Base-by-base conservation (phyloP, 2,888 invertebrate species). In the Malthinus seriepunctatus region DNA sequence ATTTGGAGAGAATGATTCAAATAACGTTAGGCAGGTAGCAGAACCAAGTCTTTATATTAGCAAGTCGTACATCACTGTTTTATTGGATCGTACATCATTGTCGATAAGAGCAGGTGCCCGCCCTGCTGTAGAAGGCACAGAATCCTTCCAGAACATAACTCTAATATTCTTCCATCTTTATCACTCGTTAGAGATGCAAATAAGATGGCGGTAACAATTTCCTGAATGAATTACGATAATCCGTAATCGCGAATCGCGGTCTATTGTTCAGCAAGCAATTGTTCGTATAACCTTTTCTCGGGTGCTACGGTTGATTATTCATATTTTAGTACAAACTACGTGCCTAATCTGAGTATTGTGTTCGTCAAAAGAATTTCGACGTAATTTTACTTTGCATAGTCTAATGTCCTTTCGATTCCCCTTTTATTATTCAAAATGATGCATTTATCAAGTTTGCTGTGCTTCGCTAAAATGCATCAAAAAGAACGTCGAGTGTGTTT, bases 131-230 rank as follows among this genome's bases (percentile, higher is more conserved):
- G 46, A 51, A 51, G 37, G 50, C 37, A 54, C 10, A 49, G 33
- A 53, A 61, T 53, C 51, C 53, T 53, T 56, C 48, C 44, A 61
- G 52, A 49, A 57, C 56, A 56, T 53, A 61, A 61, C 38, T 52
- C 53, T 61, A 56, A 53, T 61, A 46, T 57, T 53, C 55, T 56
- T 64, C 56, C 55, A 51, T 66, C 64, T 63, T 67, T 62, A 60
- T 56, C 57, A 62, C 65, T 71, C 69, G 70, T 71, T 71, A 71
- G 63, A 63, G 66, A 71, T 71, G 71, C 71, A 71, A 71, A 71
- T 71, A 70, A 67, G 67, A 65, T 63, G 66, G 60, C 63, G 60
- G 64, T 66, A 63, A 68, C 68, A 71, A 71, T 70, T 71, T 71
- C 67, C 69, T 65, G 63, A 62, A 64, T 63, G 66, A 64, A 66